A percentile compares a stretch with the other conserved stretches of the same genome.
These are phyloP conservation scores for Ischnus inquisitorius DNA, from an alignment of 2,888 invertebrate genomes.

Conservation along the genomic window DNA sequence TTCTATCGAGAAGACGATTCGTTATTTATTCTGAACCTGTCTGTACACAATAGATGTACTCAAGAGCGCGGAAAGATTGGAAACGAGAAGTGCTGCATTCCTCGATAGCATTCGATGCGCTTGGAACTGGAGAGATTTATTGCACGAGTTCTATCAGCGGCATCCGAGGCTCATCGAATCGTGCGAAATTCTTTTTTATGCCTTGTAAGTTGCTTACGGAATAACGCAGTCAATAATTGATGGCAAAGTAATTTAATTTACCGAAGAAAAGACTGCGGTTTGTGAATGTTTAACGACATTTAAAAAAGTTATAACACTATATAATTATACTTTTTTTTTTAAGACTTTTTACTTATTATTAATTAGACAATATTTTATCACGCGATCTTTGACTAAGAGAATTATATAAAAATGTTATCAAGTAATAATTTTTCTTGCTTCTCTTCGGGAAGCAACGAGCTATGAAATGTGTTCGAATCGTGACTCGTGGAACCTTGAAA, in stretches of 20 bases:
- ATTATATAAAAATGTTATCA: no score
- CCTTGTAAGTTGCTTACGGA: background rate
- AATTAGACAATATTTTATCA: background rate
- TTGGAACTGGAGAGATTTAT: conserved; percentile 49
- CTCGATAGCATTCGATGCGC: conserved; percentile 30
- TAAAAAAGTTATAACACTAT: no score
- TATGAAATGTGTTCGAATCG: conserved; percentile 6
- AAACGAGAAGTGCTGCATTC: conserved; percentile 59
- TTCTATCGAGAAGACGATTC: no score
- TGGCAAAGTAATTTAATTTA: no score
- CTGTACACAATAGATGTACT: conserved; percentile 9
- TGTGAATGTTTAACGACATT: no score
- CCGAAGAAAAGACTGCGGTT: no score
- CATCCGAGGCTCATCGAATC: background rate
- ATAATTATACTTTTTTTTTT: no score
- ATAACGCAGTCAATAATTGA: background rate
- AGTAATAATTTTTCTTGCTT: background rate
- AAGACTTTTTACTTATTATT: no score
- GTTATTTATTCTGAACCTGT: no score
- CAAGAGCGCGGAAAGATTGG: conserved; percentile 35
- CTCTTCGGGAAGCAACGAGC: background rate
- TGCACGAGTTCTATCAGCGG: background rate
- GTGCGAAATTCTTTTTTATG: background rate
- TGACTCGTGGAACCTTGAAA: background rate
- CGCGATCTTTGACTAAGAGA: no score